Percentiles rank a stretch among this genome's conserved stretches.
phyloP scores from a whole-genome alignment of 2,113 vertebrate species.

The Sminthopsis crassicaudata region DNA sequence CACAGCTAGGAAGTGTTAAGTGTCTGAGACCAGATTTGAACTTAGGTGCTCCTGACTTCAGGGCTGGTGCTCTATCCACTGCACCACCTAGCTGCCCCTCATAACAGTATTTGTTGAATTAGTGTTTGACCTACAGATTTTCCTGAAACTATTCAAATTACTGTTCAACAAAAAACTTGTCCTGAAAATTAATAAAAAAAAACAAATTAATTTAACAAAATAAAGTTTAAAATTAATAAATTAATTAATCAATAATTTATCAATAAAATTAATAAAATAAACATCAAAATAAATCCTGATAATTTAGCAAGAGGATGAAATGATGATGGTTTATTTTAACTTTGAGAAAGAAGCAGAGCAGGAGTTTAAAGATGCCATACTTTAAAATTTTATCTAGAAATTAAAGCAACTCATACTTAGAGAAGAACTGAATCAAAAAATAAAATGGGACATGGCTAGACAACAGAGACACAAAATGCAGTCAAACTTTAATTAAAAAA shows the following conservation, averaged over 20 bases:
- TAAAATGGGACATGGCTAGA: conserved; percentile 53
- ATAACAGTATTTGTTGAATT: neutral
- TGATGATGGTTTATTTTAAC: conserved; percentile 14
- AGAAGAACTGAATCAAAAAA: conserved; percentile 60
- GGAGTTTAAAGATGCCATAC: conserved; percentile 25
- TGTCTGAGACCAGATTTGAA: no score
- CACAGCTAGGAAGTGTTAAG: no score
- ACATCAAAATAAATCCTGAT: neutral
- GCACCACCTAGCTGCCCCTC: no score
- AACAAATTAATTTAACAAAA: neutral
- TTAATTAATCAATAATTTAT: no score
- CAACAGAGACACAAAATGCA: conserved; percentile 69
- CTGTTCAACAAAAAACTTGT: conserved; percentile 31
- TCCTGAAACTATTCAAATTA: conserved; percentile 37
- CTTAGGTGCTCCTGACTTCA: no score
- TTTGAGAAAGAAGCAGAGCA: neutral
- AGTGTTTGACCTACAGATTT: conserved; percentile 30
- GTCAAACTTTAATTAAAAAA: conserved; percentile 80
- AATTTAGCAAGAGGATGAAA: neutral
- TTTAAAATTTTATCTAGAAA: conserved; percentile 68
- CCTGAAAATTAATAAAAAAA: conserved; percentile 41
- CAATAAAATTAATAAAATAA: conserved; percentile 26
- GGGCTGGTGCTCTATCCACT: no score
- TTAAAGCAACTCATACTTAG: conserved; percentile 54
- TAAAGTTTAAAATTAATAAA: no score